phyloP scores from a whole-genome alignment of 2,888 invertebrate species.

The Digitonthophagus gazella region DNA sequence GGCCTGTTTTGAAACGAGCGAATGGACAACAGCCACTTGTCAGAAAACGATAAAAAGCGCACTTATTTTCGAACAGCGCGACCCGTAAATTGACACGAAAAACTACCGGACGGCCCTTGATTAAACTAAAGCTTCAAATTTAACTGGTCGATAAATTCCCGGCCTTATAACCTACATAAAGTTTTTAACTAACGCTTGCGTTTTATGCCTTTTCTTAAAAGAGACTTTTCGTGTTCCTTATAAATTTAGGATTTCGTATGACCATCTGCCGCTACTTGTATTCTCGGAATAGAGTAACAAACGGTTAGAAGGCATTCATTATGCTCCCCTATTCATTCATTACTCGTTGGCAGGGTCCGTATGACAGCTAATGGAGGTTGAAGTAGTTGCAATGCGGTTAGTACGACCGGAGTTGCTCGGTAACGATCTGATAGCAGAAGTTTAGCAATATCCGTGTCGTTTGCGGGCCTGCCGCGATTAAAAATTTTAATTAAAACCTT shows the following conservation, averaged over 20 bases:
- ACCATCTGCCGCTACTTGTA: too few relatives aligned
- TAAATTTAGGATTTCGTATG: too few relatives aligned
- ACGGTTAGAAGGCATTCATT: neutral
- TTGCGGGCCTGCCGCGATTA: neutral
- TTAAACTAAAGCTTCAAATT: neutral
- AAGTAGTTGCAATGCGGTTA: neutral
- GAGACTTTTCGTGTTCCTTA: too few relatives aligned
- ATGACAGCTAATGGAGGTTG: neutral
- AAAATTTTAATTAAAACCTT: neutral
- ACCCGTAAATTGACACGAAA: neutral
- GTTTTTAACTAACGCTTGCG: neutral
- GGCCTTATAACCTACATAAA: neutral
- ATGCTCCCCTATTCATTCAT: neutral
- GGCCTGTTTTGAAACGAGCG: constrained; percentile 8
- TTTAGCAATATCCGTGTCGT: neutral
- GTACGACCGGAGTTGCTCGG: neutral
- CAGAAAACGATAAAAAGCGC: neutral
- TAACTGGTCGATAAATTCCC: neutral
- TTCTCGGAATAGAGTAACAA: neutral
- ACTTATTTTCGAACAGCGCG: neutral
- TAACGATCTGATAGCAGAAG: neutral
- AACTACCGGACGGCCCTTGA: neutral
- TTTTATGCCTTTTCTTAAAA: too few relatives aligned
- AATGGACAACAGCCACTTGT: constrained; percentile 6
- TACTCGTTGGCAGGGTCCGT: neutral